These are phyloP conservation scores for Ailurus styani DNA, from an alignment of 2,113 vertebrate species.

Conservation along the genomic window DNA sequence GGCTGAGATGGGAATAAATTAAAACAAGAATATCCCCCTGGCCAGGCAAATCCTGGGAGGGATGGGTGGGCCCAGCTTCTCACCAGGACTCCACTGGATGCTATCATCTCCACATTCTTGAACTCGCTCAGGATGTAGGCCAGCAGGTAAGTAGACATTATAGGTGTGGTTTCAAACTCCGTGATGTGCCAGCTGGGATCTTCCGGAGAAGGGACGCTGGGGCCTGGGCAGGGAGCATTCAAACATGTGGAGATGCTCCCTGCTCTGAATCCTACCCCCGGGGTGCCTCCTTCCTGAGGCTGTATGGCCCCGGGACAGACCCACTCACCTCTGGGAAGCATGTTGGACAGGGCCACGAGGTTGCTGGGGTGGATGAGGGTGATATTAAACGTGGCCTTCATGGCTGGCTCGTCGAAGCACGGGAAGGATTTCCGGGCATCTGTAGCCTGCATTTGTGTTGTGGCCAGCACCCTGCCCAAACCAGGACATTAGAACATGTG, in stretches of 20 bases:
- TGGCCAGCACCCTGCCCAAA: slow-evolving; percentile 89
- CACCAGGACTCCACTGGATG: slow-evolving; percentile 48
- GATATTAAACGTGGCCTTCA: slow-evolving; percentile 92
- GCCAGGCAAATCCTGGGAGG: accelerated
- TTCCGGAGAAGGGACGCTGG: accelerated
- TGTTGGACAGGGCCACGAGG: slow-evolving; percentile 88
- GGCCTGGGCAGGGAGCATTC: background rate
- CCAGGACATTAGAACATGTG: background rate
- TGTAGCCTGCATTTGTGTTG: slow-evolving; percentile 93
- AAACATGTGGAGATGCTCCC: accelerated
- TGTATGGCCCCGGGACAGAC: accelerated
- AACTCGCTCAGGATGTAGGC: slow-evolving; percentile 90
- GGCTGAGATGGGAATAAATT: background rate
- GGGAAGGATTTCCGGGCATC: slow-evolving; percentile 94
- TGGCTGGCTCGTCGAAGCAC: slow-evolving; percentile 95
- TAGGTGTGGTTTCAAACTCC: slow-evolving; percentile 80
- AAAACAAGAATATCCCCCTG: background rate
- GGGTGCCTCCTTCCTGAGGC: accelerated
- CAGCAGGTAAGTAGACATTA: slow-evolving; percentile 92
- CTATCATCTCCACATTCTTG: accelerated
- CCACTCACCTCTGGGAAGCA: slow-evolving; percentile 81
- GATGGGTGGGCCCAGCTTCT: background rate
- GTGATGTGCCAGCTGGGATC: slow-evolving; percentile 50
- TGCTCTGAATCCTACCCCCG: background rate
- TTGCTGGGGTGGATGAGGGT: slow-evolving; percentile 80